phyloP scores from a whole-genome alignment of 2,113 vertebrate species.

The Urocynchramus pylzowi region DNA sequence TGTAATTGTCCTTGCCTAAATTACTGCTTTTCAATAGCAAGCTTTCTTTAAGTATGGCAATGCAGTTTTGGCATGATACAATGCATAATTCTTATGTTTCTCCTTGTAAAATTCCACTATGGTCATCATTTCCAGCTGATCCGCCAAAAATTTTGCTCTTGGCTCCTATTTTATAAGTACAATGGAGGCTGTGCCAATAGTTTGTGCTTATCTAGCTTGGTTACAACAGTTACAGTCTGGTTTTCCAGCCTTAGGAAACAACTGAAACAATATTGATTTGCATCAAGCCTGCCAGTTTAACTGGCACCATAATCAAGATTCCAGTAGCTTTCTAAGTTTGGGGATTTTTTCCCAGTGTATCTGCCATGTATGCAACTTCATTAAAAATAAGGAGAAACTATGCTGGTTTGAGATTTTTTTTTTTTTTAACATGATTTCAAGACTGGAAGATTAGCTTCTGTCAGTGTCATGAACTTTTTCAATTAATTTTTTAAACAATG shows the following conservation, averaged over 20 bases:
- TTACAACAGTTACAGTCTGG: not conserved
- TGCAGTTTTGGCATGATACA: not conserved
- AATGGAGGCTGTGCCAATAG: not conserved
- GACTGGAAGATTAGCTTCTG: not conserved
- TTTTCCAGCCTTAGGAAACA: not conserved
- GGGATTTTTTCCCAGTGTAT: not conserved
- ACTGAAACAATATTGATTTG: not conserved
- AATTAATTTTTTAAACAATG: not conserved
- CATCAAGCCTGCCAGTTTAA: not conserved
- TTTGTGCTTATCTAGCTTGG: slow-evolving; percentile 3
- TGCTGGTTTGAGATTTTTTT: not conserved
- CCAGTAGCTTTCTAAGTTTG: not conserved
- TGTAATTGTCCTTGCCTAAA: not conserved
- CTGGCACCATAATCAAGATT: not conserved
- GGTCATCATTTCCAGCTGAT: slow-evolving; percentile 22
- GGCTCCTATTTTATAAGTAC: not conserved
- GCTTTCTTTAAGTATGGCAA: not conserved
- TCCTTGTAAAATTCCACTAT: not conserved
- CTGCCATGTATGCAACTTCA: not conserved
- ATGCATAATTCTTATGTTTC: not conserved
- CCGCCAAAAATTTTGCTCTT: not conserved
- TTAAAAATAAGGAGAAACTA: not conserved
- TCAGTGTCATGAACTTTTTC: not conserved
- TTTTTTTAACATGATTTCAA: not conserved
- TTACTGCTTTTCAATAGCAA: not conserved